Percentiles rank a stretch among this genome's conserved stretches.
Conservation (phyloP, 23 tunicate genomes). For the Styela clava region DNA sequence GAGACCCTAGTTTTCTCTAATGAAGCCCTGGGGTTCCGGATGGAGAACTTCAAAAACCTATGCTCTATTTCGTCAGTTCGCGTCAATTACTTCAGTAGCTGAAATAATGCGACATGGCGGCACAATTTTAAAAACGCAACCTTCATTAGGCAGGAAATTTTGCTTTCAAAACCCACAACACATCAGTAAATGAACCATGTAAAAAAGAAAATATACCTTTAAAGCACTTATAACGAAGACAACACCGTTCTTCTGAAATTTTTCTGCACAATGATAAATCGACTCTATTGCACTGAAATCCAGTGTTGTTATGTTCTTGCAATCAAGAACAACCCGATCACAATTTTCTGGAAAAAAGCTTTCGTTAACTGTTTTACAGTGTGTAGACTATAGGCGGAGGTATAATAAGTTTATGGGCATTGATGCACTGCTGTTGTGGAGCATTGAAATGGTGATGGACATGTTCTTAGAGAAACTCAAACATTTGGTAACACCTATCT, state of each 20-base stretch:
- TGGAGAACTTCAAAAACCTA: no score
- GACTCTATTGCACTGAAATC: conserved; percentile 77
- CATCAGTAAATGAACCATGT: neutral
- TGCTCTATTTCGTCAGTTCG: neutral
- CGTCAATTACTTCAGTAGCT: neutral
- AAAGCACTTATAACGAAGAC: conserved; percentile 43
- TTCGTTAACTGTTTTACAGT: no score
- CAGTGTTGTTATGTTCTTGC: conserved; percentile 28
- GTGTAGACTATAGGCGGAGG: no score
- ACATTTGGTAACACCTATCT: no score
- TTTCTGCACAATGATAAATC: conserved; percentile 52
- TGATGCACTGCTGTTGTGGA: no score
- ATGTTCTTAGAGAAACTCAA: no score
- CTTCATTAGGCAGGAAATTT: no score
- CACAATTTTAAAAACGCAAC: no score
- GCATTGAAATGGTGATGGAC: no score
- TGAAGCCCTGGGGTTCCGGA: no score
- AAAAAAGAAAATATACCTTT: conserved; percentile 24
- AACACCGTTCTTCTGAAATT: conserved; percentile 34
- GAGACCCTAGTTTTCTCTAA: no score
- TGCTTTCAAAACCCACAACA: neutral
- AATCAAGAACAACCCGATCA: conserved; percentile 49
- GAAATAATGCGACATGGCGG: neutral
- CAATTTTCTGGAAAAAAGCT: conserved; percentile 38
- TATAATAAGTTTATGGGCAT: no score